Conservation (phyloP, 2,113 vertebrate species). For the Rhagologus leucostigma region DNA sequence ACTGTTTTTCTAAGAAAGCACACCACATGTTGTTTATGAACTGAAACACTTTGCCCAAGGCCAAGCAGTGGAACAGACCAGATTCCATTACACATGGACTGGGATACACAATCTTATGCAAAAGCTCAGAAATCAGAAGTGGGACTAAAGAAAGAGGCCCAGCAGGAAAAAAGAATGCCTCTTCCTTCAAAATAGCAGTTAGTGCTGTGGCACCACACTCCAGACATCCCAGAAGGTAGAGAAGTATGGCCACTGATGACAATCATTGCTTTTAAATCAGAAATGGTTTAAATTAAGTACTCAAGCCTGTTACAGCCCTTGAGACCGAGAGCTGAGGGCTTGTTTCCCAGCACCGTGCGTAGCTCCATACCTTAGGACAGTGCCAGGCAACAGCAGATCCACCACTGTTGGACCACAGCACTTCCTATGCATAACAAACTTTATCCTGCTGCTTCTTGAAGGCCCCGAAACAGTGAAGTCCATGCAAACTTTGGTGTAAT, state of each 20-base stretch:
- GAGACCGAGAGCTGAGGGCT: background rate
- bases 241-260: background rate
- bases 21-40: background rate
- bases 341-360: background rate
- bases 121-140: background rate
- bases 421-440: accelerated
- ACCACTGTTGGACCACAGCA: background rate
- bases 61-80: background rate
- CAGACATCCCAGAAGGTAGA: accelerated
- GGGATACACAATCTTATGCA: background rate
- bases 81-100: background rate
- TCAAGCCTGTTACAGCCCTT: background rate
- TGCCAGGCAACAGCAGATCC: background rate
- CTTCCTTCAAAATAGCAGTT: background rate
- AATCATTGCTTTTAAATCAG: background rate
- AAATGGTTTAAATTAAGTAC: background rate
- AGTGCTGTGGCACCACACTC: accelerated
- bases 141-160: background rate
- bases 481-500: background rate
- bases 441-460: background rate
- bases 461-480: background rate
- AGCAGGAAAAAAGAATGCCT: background rate
- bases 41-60: background rate
- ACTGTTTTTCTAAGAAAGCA: background rate
- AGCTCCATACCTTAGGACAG: background rate